Evolutionary conservation across 2,888 invertebrate species (phyloP).

Genomic region (Steinernema carpocapsae): DNA sequence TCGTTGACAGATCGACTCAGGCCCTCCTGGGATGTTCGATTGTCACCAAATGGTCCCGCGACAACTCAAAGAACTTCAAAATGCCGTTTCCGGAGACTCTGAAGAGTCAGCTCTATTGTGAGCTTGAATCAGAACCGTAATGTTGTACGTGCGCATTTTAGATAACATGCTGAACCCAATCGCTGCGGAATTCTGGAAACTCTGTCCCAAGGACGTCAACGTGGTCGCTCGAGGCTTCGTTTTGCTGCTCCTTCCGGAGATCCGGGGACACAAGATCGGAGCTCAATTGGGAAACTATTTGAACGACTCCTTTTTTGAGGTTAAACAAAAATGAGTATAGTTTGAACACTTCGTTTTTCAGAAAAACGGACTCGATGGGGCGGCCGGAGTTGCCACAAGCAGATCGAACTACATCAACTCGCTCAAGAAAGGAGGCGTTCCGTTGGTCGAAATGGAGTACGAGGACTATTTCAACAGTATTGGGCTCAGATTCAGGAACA

Average conservation of each 20-base stretch:
- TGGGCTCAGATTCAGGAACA: background rate
- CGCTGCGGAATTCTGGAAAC: slow-evolving; percentile 2
- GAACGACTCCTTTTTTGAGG: background rate
- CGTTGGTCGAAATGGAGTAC: background rate
- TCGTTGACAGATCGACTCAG: background rate
- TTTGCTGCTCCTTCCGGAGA: slow-evolving; percentile 1
- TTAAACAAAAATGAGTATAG: background rate
- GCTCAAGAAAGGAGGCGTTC: background rate
- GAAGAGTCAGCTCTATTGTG: no score
- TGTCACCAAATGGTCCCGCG: background rate
- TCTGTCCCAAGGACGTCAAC: slow-evolving; percentile 25
- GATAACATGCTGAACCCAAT: background rate
- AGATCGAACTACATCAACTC: background rate
- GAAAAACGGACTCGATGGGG: background rate
- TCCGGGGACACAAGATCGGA: background rate
- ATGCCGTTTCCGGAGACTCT: no score
- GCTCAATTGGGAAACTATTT: background rate
- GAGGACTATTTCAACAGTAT: background rate
- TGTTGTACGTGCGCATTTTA: background rate
- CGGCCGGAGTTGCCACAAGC: background rate
- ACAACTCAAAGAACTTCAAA: background rate
- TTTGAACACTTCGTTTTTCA: background rate
- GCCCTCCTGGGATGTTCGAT: background rate
- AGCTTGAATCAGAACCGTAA: no score
- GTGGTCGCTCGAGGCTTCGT: background rate